A percentile compares a stretch with the other conserved stretches of the same genome.
phyloP scores from a whole-genome alignment of 2,797 vertebrate species.

The Cottoperca gobio region DNA sequence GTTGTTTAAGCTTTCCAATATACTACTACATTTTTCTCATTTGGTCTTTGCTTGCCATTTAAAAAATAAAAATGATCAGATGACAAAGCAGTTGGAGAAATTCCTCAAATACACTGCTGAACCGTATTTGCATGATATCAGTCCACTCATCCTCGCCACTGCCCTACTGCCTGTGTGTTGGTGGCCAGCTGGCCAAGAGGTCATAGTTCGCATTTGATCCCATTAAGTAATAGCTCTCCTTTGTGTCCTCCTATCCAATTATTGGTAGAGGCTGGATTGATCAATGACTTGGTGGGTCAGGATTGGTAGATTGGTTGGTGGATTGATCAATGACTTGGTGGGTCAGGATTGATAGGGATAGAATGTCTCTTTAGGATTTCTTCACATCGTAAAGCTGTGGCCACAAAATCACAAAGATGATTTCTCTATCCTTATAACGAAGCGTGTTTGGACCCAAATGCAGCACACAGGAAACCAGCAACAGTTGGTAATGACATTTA shows the following conservation, averaged over 20 bases:
- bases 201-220: constrained; percentile 64
- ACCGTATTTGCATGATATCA: not conserved
- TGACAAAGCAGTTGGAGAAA: not conserved
- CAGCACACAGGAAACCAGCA: no score
- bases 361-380: not conserved
- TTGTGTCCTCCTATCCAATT: constrained; percentile 56
- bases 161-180: not conserved
- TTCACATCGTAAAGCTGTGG: no score
- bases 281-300: not conserved
- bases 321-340: constrained; percentile 32
- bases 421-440: no score
- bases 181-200: constrained; percentile 49
- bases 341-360: constrained; percentile 1
- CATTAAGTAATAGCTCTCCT: constrained; percentile 35
- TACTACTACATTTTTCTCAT: not conserved
- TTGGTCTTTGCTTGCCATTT: constrained; percentile 19
- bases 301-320: no score
- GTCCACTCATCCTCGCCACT: not conserved
- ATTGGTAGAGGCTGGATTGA: constrained; percentile 46
- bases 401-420: no score
- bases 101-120: not conserved
- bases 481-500: no score
- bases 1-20: not conserved
- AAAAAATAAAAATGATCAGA: constrained; percentile 6
- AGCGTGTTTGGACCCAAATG: no score